These are phyloP conservation scores for Aporophyla lueneburgensis DNA, from an alignment of 2,888 invertebrate species.

Conservation along the genomic window DNA sequence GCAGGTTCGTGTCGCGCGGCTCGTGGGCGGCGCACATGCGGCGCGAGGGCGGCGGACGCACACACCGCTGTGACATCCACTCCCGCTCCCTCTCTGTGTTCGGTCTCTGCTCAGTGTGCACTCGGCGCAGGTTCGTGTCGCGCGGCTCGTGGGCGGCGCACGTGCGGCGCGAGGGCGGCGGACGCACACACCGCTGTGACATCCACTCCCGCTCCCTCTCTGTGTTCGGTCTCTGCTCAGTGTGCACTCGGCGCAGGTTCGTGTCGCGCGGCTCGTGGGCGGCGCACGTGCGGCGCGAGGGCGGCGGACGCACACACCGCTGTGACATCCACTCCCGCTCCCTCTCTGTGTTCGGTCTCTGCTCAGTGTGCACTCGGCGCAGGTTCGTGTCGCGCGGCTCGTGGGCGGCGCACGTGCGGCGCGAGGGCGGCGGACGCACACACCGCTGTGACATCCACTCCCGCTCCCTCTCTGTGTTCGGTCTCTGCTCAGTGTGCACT, in stretches of 20 bases:
- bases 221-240: conserved; percentile 81
- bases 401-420: conserved; percentile 73
- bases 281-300: conserved; percentile 49
- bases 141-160: conserved; percentile 92
- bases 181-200: no score
- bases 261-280: conserved; percentile 82
- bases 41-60: conserved; percentile 91
- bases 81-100: no score
- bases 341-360: not conserved
- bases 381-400: conserved; percentile 69
- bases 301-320: no score
- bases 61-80: no score
- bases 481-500: conserved; percentile 55
- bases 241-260: conserved; percentile 89
- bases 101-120: no score
- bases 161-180: conserved; percentile 84
- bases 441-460: no score
- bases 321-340: no score
- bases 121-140: conserved; percentile 72
- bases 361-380: not conserved
- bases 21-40: conserved; percentile 92
- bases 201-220: no score
- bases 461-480: no score
- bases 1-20: no score
- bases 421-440: no score